Conservation (phyloP, 2,888 invertebrate genomes). For the Cephus runcator region DNA sequence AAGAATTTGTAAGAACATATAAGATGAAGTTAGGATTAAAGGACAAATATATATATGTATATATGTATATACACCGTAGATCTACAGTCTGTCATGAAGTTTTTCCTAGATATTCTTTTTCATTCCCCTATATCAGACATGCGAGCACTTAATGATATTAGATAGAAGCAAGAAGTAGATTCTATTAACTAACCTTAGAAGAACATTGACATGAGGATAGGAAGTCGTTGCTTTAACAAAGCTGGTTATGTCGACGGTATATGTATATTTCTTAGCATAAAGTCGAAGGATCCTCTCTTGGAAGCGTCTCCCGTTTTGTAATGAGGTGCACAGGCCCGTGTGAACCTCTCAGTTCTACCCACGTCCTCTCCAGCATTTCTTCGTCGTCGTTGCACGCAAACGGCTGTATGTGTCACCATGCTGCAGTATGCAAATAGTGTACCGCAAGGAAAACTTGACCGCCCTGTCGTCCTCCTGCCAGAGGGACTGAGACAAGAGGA, state of each 20-base stretch:
- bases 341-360: constrained; percentile 30
- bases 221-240: neutral
- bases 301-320: constrained; percentile 35
- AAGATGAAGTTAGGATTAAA: neutral
- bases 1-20: neutral
- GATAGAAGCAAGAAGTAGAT: neutral
- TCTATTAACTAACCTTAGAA: neutral
- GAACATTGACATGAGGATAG: neutral
- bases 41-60: too few relatives aligned
- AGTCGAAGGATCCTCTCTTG: constrained; percentile 33
- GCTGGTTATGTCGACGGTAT: neutral
- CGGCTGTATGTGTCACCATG: constrained; percentile 31
- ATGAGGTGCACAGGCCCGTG: constrained; percentile 38
- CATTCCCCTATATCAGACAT: neutral
- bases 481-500: constrained; percentile 30
- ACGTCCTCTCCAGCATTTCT: constrained; percentile 36
- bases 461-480: constrained; percentile 29
- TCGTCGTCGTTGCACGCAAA: constrained; percentile 46
- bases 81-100: neutral
- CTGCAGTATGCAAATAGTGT: constrained; percentile 37
- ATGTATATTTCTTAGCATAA: constrained; percentile 27
- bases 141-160: neutral
- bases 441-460: constrained; percentile 24
- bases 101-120: neutral
- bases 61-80: neutral